Conservation (phyloP, 2,888 invertebrate genomes). For the Metallyticus violacea region DNA sequence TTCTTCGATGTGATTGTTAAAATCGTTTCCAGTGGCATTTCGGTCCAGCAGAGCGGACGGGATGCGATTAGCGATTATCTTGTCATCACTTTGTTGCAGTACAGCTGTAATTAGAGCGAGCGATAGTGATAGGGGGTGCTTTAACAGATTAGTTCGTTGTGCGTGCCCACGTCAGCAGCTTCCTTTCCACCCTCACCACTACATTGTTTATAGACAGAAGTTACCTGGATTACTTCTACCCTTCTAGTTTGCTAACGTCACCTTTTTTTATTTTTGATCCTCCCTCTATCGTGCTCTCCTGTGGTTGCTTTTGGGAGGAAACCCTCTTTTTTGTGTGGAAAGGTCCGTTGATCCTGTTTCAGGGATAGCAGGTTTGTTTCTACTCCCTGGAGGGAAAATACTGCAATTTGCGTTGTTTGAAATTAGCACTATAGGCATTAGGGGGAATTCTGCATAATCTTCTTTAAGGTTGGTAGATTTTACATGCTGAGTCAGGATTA, state of each 20-base stretch:
- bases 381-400: not conserved
- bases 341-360: not conserved
- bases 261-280: not conserved
- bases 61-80: slow-evolving; percentile 3
- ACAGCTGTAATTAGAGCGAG: not conserved
- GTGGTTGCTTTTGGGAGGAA: not conserved
- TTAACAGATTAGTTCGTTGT: not conserved
- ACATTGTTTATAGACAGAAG: not conserved
- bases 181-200: no score
- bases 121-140: not conserved
- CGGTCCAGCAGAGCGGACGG: not conserved
- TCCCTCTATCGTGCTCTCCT: not conserved
- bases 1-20: not conserved
- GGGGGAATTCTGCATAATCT: not conserved
- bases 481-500: not conserved
- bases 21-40: slow-evolving; percentile 1
- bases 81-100: not conserved
- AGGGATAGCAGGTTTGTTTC: not conserved
- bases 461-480: not conserved
- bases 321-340: not conserved
- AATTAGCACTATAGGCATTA: not conserved
- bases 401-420: not conserved
- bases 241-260: not conserved
- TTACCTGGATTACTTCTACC: not conserved
- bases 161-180: not conserved